A percentile compares a stretch with the other conserved stretches of the same genome.
Conservation (phyloP, 1,140 invertebrate species). For the Drosophila suzukii region DNA sequence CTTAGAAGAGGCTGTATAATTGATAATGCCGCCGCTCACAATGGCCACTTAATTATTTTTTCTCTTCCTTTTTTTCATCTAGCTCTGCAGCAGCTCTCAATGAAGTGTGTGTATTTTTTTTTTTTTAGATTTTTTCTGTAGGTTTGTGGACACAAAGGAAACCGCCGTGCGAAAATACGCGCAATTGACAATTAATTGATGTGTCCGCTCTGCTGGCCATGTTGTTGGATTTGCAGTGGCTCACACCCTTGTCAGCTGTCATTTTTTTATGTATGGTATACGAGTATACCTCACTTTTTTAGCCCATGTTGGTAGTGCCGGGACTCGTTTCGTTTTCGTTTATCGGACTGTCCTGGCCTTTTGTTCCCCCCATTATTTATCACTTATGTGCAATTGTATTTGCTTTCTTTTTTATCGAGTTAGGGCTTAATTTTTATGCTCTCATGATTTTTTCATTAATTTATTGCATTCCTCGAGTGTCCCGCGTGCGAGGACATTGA, state of each 20-base stretch:
- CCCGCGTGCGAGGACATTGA: constrained; percentile 37
- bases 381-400: constrained; percentile 68
- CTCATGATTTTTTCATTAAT: constrained; percentile 78
- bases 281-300: constrained; percentile 19
- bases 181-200: constrained; percentile 83
- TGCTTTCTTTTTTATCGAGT: constrained; percentile 47
- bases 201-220: constrained; percentile 67
- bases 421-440: constrained; percentile 66
- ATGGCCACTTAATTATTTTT: constrained; percentile 81
- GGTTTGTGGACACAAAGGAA: constrained; percentile 61
- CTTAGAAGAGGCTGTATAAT: constrained; percentile 59
- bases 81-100: constrained; percentile 55
- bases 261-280: constrained; percentile 53
- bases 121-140: constrained; percentile 29
- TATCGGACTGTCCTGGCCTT: constrained; percentile 38
- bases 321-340: constrained; percentile 31
- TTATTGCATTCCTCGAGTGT: constrained; percentile 61
- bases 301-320: constrained; percentile 63
- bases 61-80: constrained; percentile 23
- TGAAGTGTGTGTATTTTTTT: constrained; percentile 50
- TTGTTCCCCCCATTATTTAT: constrained; percentile 72
- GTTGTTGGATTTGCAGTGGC: constrained; percentile 34
- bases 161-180: constrained; percentile 81
- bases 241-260: constrained; percentile 83
- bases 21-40: constrained; percentile 63